phyloP scores from a whole-genome alignment of 2,797 vertebrate species.

The Eupleurogrammus muticus region DNA sequence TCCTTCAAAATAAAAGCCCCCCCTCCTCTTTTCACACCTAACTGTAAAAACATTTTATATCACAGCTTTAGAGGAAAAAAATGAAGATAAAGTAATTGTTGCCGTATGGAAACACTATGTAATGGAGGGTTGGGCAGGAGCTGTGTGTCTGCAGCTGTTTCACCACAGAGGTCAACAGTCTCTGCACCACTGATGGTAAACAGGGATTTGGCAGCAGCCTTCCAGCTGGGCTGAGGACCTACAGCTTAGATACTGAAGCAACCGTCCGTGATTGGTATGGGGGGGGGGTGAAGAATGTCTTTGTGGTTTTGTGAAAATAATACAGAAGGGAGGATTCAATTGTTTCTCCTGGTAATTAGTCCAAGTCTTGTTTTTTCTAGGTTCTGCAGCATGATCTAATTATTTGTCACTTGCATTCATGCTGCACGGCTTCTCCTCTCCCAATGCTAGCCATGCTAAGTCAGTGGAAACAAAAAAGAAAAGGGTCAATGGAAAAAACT shows the following conservation, averaged over 20 bases:
- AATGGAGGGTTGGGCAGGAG: no score
- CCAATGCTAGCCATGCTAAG: slow-evolving; percentile 9
- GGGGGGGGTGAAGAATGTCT: not conserved
- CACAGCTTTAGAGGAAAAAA: no score
- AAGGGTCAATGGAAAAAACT: not conserved
- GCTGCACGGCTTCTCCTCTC: slow-evolving; percentile 10
- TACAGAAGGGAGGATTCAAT: not conserved
- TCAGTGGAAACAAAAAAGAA: slow-evolving; percentile 2
- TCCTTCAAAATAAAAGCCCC: no score
- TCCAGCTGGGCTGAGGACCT: not conserved
- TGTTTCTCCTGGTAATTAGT: not conserved
- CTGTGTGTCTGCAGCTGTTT: slow-evolving; percentile 1
- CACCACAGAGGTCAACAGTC: not conserved
- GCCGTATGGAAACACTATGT: no score
- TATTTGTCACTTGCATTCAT: slow-evolving; percentile 5
- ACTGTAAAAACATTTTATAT: no score
- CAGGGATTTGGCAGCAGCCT: not conserved
- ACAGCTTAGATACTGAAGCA: slow-evolving; percentile 4
- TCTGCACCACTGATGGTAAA: slow-evolving; percentile 4
- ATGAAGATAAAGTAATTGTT: no score
- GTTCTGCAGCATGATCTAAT: slow-evolving; percentile 11
- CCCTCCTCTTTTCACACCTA: no score
- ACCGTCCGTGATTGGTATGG: not conserved
- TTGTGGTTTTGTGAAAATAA: not conserved
- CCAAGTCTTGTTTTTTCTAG: not conserved